phyloP scores from a whole-genome alignment of 2,888 invertebrate genomes.

The Hesperia comma region DNA sequence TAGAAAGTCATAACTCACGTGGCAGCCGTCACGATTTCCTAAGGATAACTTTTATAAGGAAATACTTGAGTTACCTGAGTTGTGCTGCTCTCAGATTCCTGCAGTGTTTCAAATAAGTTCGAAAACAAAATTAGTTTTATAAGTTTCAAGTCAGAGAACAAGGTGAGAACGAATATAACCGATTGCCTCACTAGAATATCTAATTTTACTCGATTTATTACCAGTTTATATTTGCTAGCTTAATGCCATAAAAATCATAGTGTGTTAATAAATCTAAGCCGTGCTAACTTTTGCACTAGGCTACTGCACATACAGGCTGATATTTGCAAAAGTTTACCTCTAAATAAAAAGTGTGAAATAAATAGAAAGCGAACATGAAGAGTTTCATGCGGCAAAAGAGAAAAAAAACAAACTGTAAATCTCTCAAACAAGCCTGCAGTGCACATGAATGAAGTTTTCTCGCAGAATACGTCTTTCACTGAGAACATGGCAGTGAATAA shows the following conservation, averaged over 20 bases:
- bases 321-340: slow-evolving; percentile 6
- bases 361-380: slow-evolving; percentile 20
- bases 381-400: slow-evolving; percentile 17
- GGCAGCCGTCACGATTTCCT: neutral
- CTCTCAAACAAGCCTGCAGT: slow-evolving; percentile 19
- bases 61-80: slow-evolving; percentile 13
- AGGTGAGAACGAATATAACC: neutral
- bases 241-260: too few species aligned
- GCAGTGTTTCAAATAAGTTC: slow-evolving; percentile 28
- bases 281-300: neutral
- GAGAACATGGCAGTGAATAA: slow-evolving; percentile 11
- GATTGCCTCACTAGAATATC: neutral
- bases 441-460: slow-evolving; percentile 29
- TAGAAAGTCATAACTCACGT: slow-evolving; percentile 8
- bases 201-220: neutral
- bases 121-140: slow-evolving; percentile 22
- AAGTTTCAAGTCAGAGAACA: slow-evolving; percentile 6
- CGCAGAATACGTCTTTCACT: slow-evolving; percentile 13
- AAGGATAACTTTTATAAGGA: slow-evolving; percentile 27
- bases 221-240: too few species aligned
- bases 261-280: too few species aligned
- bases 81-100: slow-evolving; percentile 12
- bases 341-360: slow-evolving; percentile 24
- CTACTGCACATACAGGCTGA: neutral
- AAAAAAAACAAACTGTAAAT: slow-evolving; percentile 14